These are phyloP conservation scores for Schizaphis graminum DNA, from an alignment of 2,888 invertebrate genomes.

Conservation along the genomic window DNA sequence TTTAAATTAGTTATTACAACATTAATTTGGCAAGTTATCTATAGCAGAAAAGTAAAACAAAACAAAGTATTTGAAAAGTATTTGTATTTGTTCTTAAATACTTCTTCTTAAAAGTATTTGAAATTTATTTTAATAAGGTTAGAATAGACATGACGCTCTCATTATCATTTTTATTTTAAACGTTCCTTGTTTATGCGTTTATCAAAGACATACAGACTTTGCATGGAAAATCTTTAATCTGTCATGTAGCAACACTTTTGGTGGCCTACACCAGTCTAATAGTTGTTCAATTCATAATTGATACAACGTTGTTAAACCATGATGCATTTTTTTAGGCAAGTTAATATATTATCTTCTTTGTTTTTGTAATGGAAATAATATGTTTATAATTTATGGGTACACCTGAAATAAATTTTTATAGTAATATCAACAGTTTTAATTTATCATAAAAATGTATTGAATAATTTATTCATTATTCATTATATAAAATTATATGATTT, in stretches of 20 bases:
- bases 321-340: conserved; percentile 51
- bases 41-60: too few species aligned
- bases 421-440: neutral
- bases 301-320: neutral
- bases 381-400: too few species aligned
- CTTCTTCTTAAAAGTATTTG: too few species aligned
- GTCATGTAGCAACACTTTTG: conserved; percentile 69
- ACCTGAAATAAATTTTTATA: too few species aligned
- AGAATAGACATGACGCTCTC: conserved; percentile 73
- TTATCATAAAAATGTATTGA: neutral
- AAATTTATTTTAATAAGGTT: too few species aligned
- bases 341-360: neutral
- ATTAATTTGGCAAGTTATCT: too few species aligned
- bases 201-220: conserved; percentile 74
- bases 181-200: conserved; percentile 73
- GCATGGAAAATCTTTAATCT: conserved; percentile 70
- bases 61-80: too few species aligned
- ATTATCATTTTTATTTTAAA: conserved; percentile 74
- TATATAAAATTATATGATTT: too few species aligned
- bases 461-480: neutral
- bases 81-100: too few species aligned
- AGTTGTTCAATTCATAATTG: conserved; percentile 68
- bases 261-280: conserved; percentile 69
- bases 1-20: too few species aligned
- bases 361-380: neutral